These are phyloP conservation scores for Chionis minor DNA, from an alignment of 2,113 vertebrate species.

Conservation along the genomic window DNA sequence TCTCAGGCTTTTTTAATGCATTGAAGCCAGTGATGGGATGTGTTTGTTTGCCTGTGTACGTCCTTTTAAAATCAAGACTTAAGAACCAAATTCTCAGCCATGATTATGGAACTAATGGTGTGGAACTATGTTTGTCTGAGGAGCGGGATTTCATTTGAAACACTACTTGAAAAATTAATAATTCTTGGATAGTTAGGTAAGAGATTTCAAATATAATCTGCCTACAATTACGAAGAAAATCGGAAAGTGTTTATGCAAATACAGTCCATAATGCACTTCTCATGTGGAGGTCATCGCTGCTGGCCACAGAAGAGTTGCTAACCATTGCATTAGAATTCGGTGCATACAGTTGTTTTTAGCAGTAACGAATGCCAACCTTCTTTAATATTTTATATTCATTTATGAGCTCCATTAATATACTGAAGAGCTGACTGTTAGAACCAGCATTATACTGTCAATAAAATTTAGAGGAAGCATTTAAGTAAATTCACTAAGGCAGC, in stretches of 20 bases:
- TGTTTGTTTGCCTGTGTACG: background rate
- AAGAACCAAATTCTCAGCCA: background rate
- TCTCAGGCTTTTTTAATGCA: background rate
- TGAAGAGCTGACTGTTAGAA: constrained; percentile 12
- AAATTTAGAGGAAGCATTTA: constrained; percentile 51
- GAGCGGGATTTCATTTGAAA: background rate
- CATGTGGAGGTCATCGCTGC: background rate
- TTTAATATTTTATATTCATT: constrained; percentile 55
- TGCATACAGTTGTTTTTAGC: background rate
- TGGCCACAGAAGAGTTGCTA: background rate
- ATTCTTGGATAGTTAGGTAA: background rate
- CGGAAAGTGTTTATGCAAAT: background rate
- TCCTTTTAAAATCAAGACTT: background rate
- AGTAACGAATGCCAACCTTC: background rate
- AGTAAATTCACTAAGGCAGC: constrained; percentile 6
- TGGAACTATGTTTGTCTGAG: background rate
- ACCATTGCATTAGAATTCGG: background rate
- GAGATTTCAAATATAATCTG: background rate
- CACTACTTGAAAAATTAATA: background rate
- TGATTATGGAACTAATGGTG: background rate
- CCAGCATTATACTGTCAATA: constrained; percentile 12
- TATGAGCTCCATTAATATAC: constrained; percentile 52
- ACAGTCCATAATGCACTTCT: background rate
- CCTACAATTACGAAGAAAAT: background rate
- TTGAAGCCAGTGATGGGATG: background rate